A percentile compares a stretch with the other conserved stretches of the same genome.
These are phyloP conservation scores for Pycnomerus fuliginosus DNA, from an alignment of 2,888 invertebrate species.

Conservation along the genomic window DNA sequence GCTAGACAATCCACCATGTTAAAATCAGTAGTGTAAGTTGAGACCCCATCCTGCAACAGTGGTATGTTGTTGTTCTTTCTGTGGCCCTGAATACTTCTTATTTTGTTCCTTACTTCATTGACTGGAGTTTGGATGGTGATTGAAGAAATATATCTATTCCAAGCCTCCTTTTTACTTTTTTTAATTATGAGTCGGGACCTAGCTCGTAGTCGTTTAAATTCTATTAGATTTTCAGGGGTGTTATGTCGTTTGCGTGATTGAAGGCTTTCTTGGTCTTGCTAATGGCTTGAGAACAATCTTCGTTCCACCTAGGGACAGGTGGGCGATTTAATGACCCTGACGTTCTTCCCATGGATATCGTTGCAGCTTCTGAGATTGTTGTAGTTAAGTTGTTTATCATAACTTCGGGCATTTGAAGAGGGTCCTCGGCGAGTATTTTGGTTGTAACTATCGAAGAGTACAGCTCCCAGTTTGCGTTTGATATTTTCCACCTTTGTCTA, in stretches of 20 bases:
- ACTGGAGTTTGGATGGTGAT: slow-evolving; percentile 12
- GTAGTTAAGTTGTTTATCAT: not conserved
- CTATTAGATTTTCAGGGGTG: slow-evolving; percentile 14
- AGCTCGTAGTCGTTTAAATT: slow-evolving; percentile 23
- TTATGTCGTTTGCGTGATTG: slow-evolving; percentile 18
- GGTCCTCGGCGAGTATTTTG: slow-evolving; percentile 1
- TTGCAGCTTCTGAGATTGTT: not conserved
- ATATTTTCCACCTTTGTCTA: slow-evolving; percentile 9
- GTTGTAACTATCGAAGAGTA: not conserved
- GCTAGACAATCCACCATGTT: too few relatives aligned
- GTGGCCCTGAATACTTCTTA: too few relatives aligned
- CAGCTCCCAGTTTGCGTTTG: slow-evolving; percentile 8
- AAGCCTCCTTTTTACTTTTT: slow-evolving; percentile 17
- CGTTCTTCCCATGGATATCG: slow-evolving; percentile 7
- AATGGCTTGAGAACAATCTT: slow-evolving; percentile 19
- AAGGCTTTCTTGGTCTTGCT: slow-evolving; percentile 22
- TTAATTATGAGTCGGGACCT: slow-evolving; percentile 16
- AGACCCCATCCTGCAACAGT: too few relatives aligned
- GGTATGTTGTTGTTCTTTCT: too few relatives aligned
- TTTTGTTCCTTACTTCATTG: too few relatives aligned
- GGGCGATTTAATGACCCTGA: not conserved
- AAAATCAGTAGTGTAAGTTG: too few relatives aligned
- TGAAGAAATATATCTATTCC: slow-evolving; percentile 13
- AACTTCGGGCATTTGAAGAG: not conserved
- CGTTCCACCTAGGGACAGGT: slow-evolving; percentile 26